Evolutionary conservation across 2,797 vertebrate genomes (phyloP), one percentile per base, ranked within the genome.

Genomic region (Bradypodion ventrale): DNA sequence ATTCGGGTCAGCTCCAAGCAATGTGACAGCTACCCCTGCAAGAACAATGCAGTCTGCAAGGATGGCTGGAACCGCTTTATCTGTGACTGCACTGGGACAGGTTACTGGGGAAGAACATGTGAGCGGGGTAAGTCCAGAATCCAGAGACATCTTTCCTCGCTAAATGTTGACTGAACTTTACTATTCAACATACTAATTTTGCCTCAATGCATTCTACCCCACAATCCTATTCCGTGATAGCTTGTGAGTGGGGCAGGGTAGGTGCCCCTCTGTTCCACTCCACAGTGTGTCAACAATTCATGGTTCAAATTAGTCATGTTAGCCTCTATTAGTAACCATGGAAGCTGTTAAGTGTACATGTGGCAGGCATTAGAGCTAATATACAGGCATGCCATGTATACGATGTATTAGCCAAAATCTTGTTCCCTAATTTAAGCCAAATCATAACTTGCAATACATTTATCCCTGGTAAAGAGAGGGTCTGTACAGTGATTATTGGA

Each of bases 61-160:
- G 99, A 99, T 1, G 99, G 99, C 88, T 99, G 99, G 99, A 99
- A 99, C 93, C 97, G 99, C 89, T 99, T 99, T 95, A 98, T 99
- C 88, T 99, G 99, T 1, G 99, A 99, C 94, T 99, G 99, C 92
- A 99, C 98, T 0, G 98, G 98, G 86, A 99, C 98, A 0, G 99
- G 99, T 68, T 98, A 96, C 86, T 99, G 98, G 98, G 98, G 98
- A 0, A 97, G 98, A 83, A 99, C 98, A 4, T 99, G 99, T 62
- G 98, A 99, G 76, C 96, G 98, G 95, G 98, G 99, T 99, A 92
- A 96, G 98, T 29, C 1, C 73, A 0, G 13, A 10, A n/a, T 70
- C 32, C 69, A 85, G 4, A 52, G 21, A 1, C 32, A n/a, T 49
- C 52, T 16, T 63, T 3, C 35, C 59, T 62, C 90, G 25, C 7